Base-by-base conservation (phyloP, 2,797 vertebrate genomes). In the Allobates femoralis region DNA sequence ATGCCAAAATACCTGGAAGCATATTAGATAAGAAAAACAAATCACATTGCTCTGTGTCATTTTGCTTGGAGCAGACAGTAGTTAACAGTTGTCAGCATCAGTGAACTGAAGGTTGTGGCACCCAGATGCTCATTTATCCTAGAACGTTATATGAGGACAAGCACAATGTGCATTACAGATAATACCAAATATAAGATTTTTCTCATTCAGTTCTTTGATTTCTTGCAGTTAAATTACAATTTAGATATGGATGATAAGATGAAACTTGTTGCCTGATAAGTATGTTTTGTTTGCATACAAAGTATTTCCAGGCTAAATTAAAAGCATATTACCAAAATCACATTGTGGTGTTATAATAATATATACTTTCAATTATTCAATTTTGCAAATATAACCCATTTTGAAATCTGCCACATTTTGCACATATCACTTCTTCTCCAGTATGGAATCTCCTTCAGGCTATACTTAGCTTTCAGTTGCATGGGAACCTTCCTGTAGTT, bases 51-150 rank as follows among this genome's bases (percentile, higher is more conserved):
- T 16, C 21, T 62, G 30, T 32, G 51, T 7, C 74, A 14, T 75
- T 73, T 81, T 34, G 85, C 85, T 66, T 64, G 2, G 78, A 81
- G 78, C 67, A 50, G 73, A 75, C 66, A 62, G 79, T 81, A 86
- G 79, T 86, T 86, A 86, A 81, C 67, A 66, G 58, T 81, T 81
- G 69, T 81, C 69, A 81, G 58, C 78, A 75, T 81, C 78, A 76
- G 41, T 64, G 78, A 73, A 81, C 79, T 81, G 58, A 81, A 81
- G 12, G 62, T 41, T 75, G 79, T 75, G 85, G 55, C 69, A 86
- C 21, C 78, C 85, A 86, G 78, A 75, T 81, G 79, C 67, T 81
- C 56, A 81, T 86, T 74, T 86, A 62, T 66, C 56, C 81, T 56
- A 81, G 51, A 16, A 62, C 26, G 79, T 81, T 76, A 86, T 41